Base-by-base conservation (phyloP, 2,797 vertebrate species). In the Aphelocoma californica region DNA sequence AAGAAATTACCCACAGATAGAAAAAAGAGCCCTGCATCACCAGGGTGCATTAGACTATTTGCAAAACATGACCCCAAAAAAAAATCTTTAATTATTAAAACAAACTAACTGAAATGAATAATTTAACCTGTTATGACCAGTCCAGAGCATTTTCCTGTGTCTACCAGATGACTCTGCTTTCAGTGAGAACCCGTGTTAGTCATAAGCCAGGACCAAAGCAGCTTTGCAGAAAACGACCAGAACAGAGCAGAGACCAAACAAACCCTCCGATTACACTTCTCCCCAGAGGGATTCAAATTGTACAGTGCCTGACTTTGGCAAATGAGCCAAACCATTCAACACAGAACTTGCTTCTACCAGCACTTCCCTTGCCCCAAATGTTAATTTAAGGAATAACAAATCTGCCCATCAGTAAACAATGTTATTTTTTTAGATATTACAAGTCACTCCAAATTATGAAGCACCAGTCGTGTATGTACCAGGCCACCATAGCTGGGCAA, bases 361-460 rank as follows among this genome's bases (percentile, higher is more conserved):
- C 57, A 19, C 48, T 38, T 29, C 24, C 36, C 42, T n/a, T 0
- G 0, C 19, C 38, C 25, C 42, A 81, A 83, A 25, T 14, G 25
- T 38, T 57, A 36, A 78, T 81, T 61, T 88, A 42, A 88, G 64
- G 61, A 86, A 38, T 38, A 83, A 86, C 31, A 86, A 58, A 81
- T n/a, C 38, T 18, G 16, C 56, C 13, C 8, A 1, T 58, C 51
- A 48, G 5, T 10, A n/a, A 50, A 25, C n/a, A 9, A 34, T 6
- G 38, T 40, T 51, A 19, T 9, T 79, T 69, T 71, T 45, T n/a
- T 36, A 64, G 65, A 34, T 54, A n/a, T 34, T 36, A 48, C 28
- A 62, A 66, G 34, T 73, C 3, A 2, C 23, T 56, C 25, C 5
- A 1, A 45, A n/a, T 36, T 18, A 51, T 0, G 20, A 67, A 57